Base-by-base conservation (phyloP, 2,797 vertebrate species). In the Poecilia gillii region DNA sequence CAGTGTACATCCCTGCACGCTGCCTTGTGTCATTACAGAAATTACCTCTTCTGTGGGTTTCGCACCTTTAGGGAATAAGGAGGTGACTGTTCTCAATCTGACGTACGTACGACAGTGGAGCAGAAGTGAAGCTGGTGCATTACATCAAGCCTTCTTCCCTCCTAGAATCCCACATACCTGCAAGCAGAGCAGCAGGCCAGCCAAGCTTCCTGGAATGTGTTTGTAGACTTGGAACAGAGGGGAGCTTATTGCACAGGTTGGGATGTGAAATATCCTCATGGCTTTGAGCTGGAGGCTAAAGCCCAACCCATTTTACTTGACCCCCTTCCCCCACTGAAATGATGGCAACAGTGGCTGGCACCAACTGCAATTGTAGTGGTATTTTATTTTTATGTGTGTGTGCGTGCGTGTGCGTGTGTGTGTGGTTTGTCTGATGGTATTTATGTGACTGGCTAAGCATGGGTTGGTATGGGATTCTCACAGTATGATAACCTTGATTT, bases 281-380 rank as follows among this genome's bases (percentile, higher is more conserved):
- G 81, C 83, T 78, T 71, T 53, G 79, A 85, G 87, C 86, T 87
- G 68, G 80, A 91, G 86, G 87, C 90, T 81, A 83, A 89, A 90
- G 84, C 88, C 82, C 77, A 91, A 83, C 84, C 88, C 85, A 92
- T 94, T 66, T 86, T 82, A 80, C 76, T 80, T 85, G 82, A 81
- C 82, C 87, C 86, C 91, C 91, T 73, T 85, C 90, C 91, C 90
- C 88, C 87, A 91, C 81, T 83, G 80, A 79, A 73, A 77, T 75
- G 89, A 91, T 90, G 85, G 85, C 89, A 91, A 81, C 85, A 87
- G 82, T 81, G 82, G 71, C 84, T 92, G 90, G 85, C 88, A 90
- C 85, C 84, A 89, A 88, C 79, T 90, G 81, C 84, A 77, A 49
- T 87, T 85, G 82, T 89, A 62, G 78, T 77, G 80, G 74, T 76